Conservation (phyloP, 2,797 vertebrate genomes). For the Crocidura indochinensis region DNA sequence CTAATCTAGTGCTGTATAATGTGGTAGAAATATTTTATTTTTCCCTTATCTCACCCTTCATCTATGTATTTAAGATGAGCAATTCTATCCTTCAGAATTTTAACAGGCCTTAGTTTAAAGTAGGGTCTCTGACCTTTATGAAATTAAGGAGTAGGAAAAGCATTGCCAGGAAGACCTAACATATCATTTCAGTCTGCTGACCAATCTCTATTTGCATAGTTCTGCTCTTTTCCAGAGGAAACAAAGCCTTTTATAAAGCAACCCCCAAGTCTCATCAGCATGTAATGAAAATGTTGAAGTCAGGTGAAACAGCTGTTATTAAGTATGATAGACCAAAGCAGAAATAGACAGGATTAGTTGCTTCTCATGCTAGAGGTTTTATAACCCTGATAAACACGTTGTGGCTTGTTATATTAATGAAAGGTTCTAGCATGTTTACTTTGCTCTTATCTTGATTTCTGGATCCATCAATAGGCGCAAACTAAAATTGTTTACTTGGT, state of each 20-base stretch:
- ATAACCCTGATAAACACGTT: neutral
- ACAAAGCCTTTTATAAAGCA: slow-evolving; percentile 9
- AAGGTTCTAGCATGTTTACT: slow-evolving; percentile 60
- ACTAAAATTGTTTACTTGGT: slow-evolving; percentile 64
- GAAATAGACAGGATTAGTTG: neutral
- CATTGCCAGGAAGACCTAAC: slow-evolving; percentile 63
- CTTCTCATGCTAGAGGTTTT: slow-evolving; percentile 39
- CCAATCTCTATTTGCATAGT: slow-evolving; percentile 24
- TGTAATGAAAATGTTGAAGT: slow-evolving; percentile 45
- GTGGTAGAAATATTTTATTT: slow-evolving; percentile 42
- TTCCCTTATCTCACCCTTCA: neutral
- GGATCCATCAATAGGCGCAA: slow-evolving; percentile 53
- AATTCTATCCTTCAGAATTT: slow-evolving; percentile 74
- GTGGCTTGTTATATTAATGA: slow-evolving; percentile 58
- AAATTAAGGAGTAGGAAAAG: slow-evolving; percentile 76
- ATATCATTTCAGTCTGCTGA: slow-evolving; percentile 62
- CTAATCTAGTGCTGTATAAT: slow-evolving; percentile 73
- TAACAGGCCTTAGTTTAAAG: slow-evolving; percentile 73
- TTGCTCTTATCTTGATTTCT: slow-evolving; percentile 58
- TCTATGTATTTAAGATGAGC: slow-evolving; percentile 57
- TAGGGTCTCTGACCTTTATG: slow-evolving; percentile 75
- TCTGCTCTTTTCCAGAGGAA: slow-evolving; percentile 24
- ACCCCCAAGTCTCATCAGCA: slow-evolving; percentile 24
- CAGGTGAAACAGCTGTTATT: slow-evolving; percentile 9
- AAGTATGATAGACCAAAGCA: slow-evolving; percentile 40